Conservation (phyloP, 2,888 invertebrate genomes). For the Agrilus biguttatus region DNA sequence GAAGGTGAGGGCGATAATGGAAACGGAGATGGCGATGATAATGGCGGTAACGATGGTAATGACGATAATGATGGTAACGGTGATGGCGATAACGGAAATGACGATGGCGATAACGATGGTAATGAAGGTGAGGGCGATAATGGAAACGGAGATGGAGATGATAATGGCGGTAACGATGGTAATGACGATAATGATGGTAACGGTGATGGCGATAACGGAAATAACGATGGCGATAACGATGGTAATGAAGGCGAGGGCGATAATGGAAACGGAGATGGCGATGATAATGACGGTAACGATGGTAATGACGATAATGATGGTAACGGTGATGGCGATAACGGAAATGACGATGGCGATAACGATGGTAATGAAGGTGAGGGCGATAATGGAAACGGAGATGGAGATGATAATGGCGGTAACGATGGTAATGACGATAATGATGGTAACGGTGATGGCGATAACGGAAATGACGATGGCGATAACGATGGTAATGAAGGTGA, state of each 20-base stretch:
- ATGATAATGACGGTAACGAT: neutral
- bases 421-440: neutral
- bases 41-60: neutral
- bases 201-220: conserved; percentile 2
- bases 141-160: neutral
- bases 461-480: neutral
- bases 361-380: neutral
- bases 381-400: neutral
- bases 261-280: conserved; percentile 6
- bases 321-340: neutral
- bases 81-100: neutral
- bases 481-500: neutral
- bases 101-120: neutral
- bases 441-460: neutral
- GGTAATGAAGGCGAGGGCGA: conserved; percentile 15
- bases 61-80: neutral
- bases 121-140: neutral
- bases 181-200: neutral
- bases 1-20: neutral
- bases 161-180: neutral
- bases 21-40: neutral
- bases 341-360: neutral
- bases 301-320: neutral
- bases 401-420: neutral
- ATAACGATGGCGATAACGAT: conserved; percentile 10